Percentiles rank a stretch among this genome's conserved stretches.
Evolutionary conservation across 1,140 invertebrate genomes (phyloP).

Genomic region (Eciton burchellii): DNA sequence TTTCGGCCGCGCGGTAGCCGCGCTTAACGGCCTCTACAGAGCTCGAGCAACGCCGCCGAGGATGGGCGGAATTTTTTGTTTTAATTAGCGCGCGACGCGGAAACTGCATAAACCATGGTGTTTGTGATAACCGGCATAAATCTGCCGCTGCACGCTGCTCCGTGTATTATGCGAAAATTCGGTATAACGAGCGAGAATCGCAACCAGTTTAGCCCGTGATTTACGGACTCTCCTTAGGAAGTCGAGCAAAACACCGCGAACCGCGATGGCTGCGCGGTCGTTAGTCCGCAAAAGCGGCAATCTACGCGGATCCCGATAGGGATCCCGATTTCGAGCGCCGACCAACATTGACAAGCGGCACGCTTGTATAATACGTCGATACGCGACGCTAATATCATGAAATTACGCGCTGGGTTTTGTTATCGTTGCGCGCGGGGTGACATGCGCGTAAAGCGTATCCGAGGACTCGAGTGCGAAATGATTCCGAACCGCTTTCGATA

Average conservation of each 20-base stretch:
- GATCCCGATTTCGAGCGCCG: conserved; percentile 25
- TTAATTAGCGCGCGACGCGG: conserved; percentile 57
- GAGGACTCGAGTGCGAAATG: neutral
- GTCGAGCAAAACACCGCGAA: conserved; percentile 69
- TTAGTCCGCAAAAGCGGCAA: conserved; percentile 63
- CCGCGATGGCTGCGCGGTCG: conserved; percentile 67
- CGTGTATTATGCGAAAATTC: conserved; percentile 69
- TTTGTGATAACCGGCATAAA: conserved; percentile 59
- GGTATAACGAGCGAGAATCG: conserved; percentile 69
- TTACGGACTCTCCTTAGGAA: conserved; percentile 73
- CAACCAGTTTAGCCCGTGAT: conserved; percentile 67
- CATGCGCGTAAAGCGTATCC: neutral
- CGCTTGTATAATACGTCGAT: neutral
- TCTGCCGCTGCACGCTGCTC: conserved; percentile 38
- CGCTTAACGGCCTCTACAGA: conserved; percentile 20
- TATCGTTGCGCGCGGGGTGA: neutral
- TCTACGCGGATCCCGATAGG: conserved; percentile 48
- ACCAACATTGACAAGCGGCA: neutral
- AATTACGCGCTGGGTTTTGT: neutral
- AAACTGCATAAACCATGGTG: conserved; percentile 38
- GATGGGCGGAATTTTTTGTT: conserved; percentile 57
- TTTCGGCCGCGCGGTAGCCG: neutral
- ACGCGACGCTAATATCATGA: neutral
- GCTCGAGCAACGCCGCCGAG: conserved; percentile 6
- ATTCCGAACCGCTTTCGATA: conserved; percentile 30